Evolutionary conservation across 2,888 invertebrate genomes (phyloP), one percentile per base, ranked within the genome.

Genomic region (Cerceris rybyensis): DNA sequence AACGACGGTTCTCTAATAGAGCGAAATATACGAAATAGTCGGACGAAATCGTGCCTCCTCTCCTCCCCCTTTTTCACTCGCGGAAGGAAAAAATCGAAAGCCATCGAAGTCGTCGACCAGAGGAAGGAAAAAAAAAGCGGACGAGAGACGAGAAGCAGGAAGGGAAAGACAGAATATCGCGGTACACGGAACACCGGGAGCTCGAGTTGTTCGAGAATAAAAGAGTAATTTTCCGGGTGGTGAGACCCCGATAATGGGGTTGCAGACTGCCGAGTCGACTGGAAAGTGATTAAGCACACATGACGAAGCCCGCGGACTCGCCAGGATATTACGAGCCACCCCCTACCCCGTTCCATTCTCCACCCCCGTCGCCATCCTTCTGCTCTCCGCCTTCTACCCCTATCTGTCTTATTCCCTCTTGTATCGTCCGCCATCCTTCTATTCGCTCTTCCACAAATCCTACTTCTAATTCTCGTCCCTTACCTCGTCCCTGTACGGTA

Each of bases 201-300:
- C 86, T 84, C 78, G 86, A 88, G 86, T 91, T 90, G 90, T 90
- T 90, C 89, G 89, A 85, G 90, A 91, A 92, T 91, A 91, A 91
- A 91, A 91, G 91, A 91, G 91, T 91, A 91, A 91, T 92, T 92
- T 92, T 91, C 91, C 91, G 91, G 91, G 88, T 92, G 91, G 91
- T 88, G 91, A 90, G 89, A 89, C 90, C 91, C 90, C 89, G 91
- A 91, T 91, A 92, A 91, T 91, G 90, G 92, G 91, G 88, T 90
- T 90, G 91, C 91, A 90, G 90, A 89, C 90, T 91, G 90, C 89
- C 92, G 91, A 92, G 91, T 91, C 91, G 91, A 92, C 91, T 91
- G 92, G 91, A 92, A 92, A 91, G 91, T 92, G 91, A 92, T 92
- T 92, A 91, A 91, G 92, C 91, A 91, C 90, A 92, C 92, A 92